These are phyloP conservation scores for Tuta absoluta DNA, from an alignment of 2,888 invertebrate species.

Conservation along the genomic window DNA sequence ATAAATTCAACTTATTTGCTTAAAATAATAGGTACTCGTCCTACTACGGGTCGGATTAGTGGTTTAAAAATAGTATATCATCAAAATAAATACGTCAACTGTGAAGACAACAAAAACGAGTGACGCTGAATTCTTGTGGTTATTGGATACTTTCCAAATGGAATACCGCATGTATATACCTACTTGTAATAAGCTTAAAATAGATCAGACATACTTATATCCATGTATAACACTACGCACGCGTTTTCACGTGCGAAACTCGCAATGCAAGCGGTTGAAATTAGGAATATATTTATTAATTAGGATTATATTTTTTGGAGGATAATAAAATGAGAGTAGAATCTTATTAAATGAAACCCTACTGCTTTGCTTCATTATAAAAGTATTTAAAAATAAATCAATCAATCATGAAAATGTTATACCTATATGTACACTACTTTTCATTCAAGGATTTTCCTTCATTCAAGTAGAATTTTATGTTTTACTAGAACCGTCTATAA, in stretches of 20 bases:
- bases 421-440: too few relatives aligned
- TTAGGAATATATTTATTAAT: too few relatives aligned
- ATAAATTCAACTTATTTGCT: too few relatives aligned
- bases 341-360: too few relatives aligned
- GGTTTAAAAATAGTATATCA: not conserved
- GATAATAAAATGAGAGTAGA: too few relatives aligned
- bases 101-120: constrained; percentile 49
- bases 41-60: too few relatives aligned
- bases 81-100: not conserved
- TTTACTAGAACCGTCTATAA: not conserved
- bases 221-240: constrained; percentile 33
- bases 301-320: too few relatives aligned
- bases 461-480: not conserved
- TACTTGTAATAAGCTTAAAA: constrained; percentile 66
- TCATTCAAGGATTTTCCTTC: not conserved
- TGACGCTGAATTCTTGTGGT: constrained; percentile 51
- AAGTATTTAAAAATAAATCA: too few relatives aligned
- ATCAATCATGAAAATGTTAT: too few relatives aligned
- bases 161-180: constrained; percentile 47
- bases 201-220: constrained; percentile 51
- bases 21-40: too few relatives aligned
- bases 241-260: constrained; percentile 35
- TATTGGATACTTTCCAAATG: constrained; percentile 73
- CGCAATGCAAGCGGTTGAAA: constrained; percentile 28
- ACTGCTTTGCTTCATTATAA: too few relatives aligned